A percentile compares a stretch with the other conserved stretches of the same genome.
phyloP scores from a whole-genome alignment of 2,888 invertebrate species.

The Ceramica pisi region DNA sequence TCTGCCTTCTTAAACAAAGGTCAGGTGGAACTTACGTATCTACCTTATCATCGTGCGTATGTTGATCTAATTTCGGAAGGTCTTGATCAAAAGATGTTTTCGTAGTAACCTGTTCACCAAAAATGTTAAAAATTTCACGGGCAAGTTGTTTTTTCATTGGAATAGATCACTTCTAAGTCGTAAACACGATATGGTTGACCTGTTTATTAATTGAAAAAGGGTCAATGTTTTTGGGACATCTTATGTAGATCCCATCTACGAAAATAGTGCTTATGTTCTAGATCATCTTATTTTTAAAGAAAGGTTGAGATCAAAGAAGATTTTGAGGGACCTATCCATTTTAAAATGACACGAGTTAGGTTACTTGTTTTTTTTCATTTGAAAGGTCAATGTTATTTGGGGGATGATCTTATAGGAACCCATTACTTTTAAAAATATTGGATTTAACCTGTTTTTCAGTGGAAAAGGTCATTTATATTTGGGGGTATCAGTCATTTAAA shows the following conservation, averaged over 20 bases:
- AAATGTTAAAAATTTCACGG: conserved; percentile 8
- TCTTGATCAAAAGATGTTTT: conserved; percentile 25
- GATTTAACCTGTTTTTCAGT: neutral
- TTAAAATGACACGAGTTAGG: neutral
- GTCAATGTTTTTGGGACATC: neutral
- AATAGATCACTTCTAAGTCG: conserved; percentile 16
- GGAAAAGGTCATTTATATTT: conserved; percentile 4
- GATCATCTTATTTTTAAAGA: neutral
- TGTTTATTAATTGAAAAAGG: conserved; percentile 15
- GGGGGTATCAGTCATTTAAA: neutral
- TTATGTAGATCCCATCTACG: neutral
- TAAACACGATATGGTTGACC: conserved; percentile 5
- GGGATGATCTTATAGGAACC: conserved; percentile 4
- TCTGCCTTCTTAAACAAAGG: conserved; percentile 32
- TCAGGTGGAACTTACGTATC: conserved; percentile 16
- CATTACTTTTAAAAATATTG: conserved; percentile 5
- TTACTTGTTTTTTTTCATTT: neutral
- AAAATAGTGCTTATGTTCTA: neutral
- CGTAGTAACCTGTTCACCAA: neutral
- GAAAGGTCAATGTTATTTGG: conserved; percentile 1
- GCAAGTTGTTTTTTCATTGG: neutral
- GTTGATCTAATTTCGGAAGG: conserved; percentile 18
- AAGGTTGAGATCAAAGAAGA: conserved; percentile 17
- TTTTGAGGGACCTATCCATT: neutral
- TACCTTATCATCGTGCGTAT: neutral